A percentile compares a stretch with the other conserved stretches of the same genome.
These are phyloP conservation scores for Protosalanx chinensis DNA, from an alignment of 2,797 vertebrate genomes.

Conservation along the genomic window DNA sequence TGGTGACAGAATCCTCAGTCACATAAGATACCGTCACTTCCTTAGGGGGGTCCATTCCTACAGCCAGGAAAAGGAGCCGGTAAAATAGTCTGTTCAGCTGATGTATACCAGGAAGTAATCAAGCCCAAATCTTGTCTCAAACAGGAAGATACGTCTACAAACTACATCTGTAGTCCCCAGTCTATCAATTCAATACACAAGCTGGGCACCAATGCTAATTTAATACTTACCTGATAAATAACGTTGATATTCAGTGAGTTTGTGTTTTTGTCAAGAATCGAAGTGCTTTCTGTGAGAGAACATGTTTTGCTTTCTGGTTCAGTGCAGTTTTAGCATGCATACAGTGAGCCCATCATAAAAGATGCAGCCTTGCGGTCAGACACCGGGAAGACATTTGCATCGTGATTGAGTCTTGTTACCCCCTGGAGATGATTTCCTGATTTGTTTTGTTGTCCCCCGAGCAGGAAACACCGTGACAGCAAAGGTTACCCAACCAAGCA, in stretches of 20 bases:
- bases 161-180: no score
- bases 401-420: conserved; percentile 38
- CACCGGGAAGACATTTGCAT: conserved; percentile 40
- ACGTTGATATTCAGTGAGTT: no score
- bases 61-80: background rate
- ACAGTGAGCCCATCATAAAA: background rate
- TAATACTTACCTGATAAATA: no score
- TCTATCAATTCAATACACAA: background rate
- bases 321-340: conserved; percentile 4
- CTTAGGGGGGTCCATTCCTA: conserved; percentile 89
- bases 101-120: no score
- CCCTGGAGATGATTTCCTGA: conserved; percentile 39
- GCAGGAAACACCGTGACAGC: conserved; percentile 41
- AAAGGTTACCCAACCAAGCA: conserved; percentile 55
- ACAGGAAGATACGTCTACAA: no score
- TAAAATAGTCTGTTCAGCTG: background rate
- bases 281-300: background rate
- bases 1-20: conserved; percentile 80
- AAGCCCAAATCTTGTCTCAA: no score
- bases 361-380: background rate
- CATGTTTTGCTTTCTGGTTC: background rate
- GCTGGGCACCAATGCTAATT: background rate
- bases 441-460: conserved; percentile 57
- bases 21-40: conserved; percentile 83
- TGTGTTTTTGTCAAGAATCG: background rate